Evolutionary conservation across 2,888 invertebrate species (phyloP), one percentile per base, ranked within the genome.

Genomic region (Meghimatium bilineatum): DNA sequence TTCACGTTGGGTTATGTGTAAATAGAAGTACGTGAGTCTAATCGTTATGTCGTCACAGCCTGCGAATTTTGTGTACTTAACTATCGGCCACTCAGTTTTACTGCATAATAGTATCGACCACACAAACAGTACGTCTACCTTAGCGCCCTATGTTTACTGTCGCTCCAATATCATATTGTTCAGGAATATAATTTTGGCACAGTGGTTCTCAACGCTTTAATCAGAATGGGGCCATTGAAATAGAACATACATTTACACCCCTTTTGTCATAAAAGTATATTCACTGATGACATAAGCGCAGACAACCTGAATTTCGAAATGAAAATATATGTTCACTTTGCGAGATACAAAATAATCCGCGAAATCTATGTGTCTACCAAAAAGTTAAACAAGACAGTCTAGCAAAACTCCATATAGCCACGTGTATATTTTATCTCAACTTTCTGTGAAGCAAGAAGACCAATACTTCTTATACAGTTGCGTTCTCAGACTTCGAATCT

Each of bases 31-130:
- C 71, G 80, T 80, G 80, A 49, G 67, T 29, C 10, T 66, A 78
- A 66, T 66, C 80, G 71, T 32, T 56, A 34, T 56, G 80, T 52
- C 80, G 80, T 80, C 80, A 80, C 80, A 80, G 60, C 29, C 78
- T 14, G 76, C 36, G 0, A 38, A 29, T 44, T 63, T 14, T 34
- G 56, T 80, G 56, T 80, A 26, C 56, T 71, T 60, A 71, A 71
- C 56, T 80, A 32, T 38, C 78, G 36, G 23, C 69, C 52, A 34
- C 56, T 69, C 38, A 34, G 80, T 52, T 60, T 71, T 71, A 44
- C 80, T 52, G 38, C 80, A 69, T 69, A 71, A 80, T 71, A 52
- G 36, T 23, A 36, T 69, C 72, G 69, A 74, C 29, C 36, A 49
- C 29, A 23, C 34, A 36, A 75, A 77, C 77, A 71, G 78, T 34